Base-by-base conservation (phyloP, 2,113 vertebrate genomes). In the Actenoides hombroni region DNA sequence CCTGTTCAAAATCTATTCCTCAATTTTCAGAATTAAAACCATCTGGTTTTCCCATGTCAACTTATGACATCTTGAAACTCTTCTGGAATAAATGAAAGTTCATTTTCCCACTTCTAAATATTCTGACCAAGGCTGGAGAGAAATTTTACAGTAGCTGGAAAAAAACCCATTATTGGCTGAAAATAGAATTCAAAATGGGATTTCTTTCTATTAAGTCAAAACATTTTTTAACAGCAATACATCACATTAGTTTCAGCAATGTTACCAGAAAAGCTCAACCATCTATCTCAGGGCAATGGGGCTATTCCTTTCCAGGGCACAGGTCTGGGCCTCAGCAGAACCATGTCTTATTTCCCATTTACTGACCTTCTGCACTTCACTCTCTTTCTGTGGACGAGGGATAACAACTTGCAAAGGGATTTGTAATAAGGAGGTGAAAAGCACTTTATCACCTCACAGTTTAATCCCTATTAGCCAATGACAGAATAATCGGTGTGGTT, bases 21-120 rank as follows among this genome's bases (percentile, higher is more conserved):
- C 79, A 68, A 1, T 96, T 94, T 86, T 83, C 88, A 83, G 76
- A 94, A 93, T 96, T 93, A 83, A 86, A 88, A 93, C 16, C 83
- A 93, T 93, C 83, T 96, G 88, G 31, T 64, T 88, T 88, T 93
- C 42, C 67, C 71, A 70, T 17, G 35, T 70, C 76, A 88, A 48
- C 16, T 56, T 33, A 7, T 68, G 46, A 59, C 76, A 56, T 94
- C 28, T 86, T 90, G 20, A 86, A 93, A 70, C 37, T 63, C 20
- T 53, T 59, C 79, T 60, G 54, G 83, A 90, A 86, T 49, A 80
- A 93, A 59, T 29, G 19, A 82, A 83, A 63, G 37, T 63, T 70
- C 18, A 48, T 74, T 92, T 92, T 88, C 73, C 26, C 26, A 49
- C 37, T 46, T 15, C 42, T 71, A 26, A 83, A 78, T 75, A 71